Conservation (phyloP, 2,888 invertebrate species). For the Helicoverpa assulta region DNA sequence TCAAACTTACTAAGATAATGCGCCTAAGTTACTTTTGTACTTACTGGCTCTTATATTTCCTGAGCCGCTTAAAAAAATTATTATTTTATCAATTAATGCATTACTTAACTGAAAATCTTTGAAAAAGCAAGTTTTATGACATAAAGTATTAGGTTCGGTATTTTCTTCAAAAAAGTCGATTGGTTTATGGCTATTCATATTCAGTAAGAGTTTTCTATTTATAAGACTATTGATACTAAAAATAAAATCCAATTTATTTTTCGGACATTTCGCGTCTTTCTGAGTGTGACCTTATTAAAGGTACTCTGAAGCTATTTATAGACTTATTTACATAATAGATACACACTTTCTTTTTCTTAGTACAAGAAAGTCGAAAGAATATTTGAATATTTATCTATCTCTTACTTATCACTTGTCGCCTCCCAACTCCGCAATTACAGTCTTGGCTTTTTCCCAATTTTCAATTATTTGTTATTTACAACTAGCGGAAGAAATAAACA, state of each 20-base stretch:
- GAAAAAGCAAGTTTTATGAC: too few species aligned
- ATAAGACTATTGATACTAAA: conserved; percentile 10
- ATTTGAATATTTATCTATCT: conserved; percentile 38
- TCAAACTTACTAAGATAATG: conserved; percentile 21
- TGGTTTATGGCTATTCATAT: conserved; percentile 15
- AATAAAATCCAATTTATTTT: conserved; percentile 34
- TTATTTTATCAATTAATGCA: conserved; percentile 1
- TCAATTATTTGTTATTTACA: conserved; percentile 50
- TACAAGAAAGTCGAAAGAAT: conserved; percentile 1
- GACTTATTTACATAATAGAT: too few species aligned
- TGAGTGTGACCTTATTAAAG: conserved; percentile 1
- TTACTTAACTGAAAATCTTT: conserved; percentile 43
- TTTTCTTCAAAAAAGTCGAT: conserved; percentile 28
- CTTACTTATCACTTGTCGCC: conserved; percentile 18
- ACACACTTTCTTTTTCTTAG: too few species aligned
- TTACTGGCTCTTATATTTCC: conserved; percentile 39
- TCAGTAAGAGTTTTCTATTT: conserved; percentile 19
- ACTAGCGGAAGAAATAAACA: conserved; percentile 38
- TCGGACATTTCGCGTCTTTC: conserved; percentile 7
- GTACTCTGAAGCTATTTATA: background rate
- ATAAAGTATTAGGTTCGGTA: too few species aligned
- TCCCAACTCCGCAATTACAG: conserved; percentile 29
- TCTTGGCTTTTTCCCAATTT: conserved; percentile 44
- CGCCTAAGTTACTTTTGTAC: conserved; percentile 24
- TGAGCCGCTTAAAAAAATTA: background rate